Evolutionary conservation across 2,113 vertebrate species (phyloP).

Genomic region (Cnemophilus loriae): DNA sequence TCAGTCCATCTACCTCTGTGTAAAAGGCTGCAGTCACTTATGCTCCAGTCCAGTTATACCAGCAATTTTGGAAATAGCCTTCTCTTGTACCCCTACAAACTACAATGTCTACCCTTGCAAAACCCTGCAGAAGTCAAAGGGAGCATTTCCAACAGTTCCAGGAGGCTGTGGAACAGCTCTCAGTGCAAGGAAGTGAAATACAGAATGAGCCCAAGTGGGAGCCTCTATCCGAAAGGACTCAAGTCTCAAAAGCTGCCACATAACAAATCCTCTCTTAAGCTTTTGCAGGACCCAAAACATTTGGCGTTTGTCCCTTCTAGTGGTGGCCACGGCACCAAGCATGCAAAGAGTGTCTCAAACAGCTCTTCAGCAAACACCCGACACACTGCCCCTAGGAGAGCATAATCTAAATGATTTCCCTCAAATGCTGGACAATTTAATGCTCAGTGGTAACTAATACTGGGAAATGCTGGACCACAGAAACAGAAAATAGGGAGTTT

Average conservation of each 20-base stretch:
- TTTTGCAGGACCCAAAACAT: rapidly evolving
- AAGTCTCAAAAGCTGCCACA: not conserved
- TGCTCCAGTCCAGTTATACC: not conserved
- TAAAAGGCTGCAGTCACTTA: not conserved
- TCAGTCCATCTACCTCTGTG: not conserved
- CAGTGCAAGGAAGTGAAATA: not conserved
- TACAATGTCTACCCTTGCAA: too few species aligned
- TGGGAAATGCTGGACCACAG: not conserved
- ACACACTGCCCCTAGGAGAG: not conserved
- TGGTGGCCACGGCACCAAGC: not conserved
- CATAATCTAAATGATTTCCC: not conserved
- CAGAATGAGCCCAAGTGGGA: not conserved
- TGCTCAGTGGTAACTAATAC: not conserved
- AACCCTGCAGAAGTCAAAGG: not conserved
- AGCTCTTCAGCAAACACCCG: not conserved
- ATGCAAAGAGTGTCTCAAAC: not conserved
- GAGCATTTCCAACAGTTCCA: not conserved
- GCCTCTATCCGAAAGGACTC: not conserved
- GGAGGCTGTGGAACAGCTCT: not conserved
- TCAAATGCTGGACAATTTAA: not conserved
- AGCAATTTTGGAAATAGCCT: not conserved
- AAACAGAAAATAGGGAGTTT: not conserved
- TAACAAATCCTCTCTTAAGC: not conserved
- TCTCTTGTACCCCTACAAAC: not conserved
- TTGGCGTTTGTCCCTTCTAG: not conserved